Percentiles rank a stretch among this genome's conserved stretches.
These are phyloP conservation scores for Callyntrura guangdongensis DNA, from an alignment of 2,888 invertebrate genomes.

Conservation along the genomic window DNA sequence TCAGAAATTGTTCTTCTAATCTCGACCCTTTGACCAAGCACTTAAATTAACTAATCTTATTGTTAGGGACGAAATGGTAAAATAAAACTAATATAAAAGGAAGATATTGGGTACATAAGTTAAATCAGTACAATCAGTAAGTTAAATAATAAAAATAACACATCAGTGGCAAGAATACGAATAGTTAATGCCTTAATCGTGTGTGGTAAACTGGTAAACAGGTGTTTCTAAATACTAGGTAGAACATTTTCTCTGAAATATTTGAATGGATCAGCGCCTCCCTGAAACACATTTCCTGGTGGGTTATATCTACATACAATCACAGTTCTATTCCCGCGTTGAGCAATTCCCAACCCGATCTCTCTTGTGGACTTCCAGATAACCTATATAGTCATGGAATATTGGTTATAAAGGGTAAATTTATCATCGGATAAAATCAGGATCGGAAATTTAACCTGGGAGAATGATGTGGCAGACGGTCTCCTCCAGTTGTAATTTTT, in stretches of 20 bases:
- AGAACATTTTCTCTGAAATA: conserved; percentile 82
- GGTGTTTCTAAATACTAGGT: conserved; percentile 53
- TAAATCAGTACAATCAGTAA: neutral
- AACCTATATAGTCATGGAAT: too few relatives aligned
- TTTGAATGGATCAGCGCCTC: conserved; percentile 77
- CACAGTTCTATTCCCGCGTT: too few relatives aligned
- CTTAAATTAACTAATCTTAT: too few relatives aligned
- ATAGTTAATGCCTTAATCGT: neutral
- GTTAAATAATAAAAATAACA: neutral
- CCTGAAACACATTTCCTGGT: conserved; percentile 80
- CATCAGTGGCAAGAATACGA: neutral
- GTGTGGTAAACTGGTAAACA: neutral
- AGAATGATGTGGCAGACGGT: conserved; percentile 80
- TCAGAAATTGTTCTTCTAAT: too few relatives aligned
- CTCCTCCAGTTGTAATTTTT: conserved; percentile 77
- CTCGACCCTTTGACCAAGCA: too few relatives aligned
- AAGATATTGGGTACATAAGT: neutral
- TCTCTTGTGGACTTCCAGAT: conserved; percentile 81
- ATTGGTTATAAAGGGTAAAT: too few relatives aligned
- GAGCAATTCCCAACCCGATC: conserved; percentile 81
- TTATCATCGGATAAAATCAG: too few relatives aligned
- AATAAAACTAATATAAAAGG: too few relatives aligned
- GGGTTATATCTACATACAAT: conserved; percentile 79
- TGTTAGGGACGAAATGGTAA: too few relatives aligned
- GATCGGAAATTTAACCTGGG: too few relatives aligned